These are phyloP conservation scores for Callimorpha dominula DNA, from an alignment of 2,888 invertebrate species.

Conservation along the genomic window DNA sequence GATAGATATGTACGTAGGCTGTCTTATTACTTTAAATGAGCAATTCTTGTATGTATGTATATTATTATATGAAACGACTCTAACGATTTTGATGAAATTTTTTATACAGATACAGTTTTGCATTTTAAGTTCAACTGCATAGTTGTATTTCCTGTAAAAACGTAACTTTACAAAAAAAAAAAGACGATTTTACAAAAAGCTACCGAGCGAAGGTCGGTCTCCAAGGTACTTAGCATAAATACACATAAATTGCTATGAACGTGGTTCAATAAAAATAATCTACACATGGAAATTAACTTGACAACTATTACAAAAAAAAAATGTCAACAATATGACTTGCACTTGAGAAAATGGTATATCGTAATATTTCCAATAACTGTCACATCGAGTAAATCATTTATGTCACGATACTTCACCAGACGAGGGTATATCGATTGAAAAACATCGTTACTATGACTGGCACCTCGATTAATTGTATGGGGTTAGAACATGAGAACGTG, in stretches of 20 bases:
- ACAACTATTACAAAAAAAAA: not conserved
- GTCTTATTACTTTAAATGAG: too few relatives aligned
- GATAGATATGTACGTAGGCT: too few relatives aligned
- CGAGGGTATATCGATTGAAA: not conserved
- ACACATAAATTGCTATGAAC: not conserved
- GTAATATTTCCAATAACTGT: not conserved
- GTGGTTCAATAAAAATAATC: not conserved
- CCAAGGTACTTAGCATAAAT: not conserved
- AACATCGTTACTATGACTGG: slow-evolving; percentile 6
- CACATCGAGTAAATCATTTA: slow-evolving; percentile 1
- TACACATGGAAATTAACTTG: not conserved
- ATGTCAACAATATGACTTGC: not conserved
- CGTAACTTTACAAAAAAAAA: too few relatives aligned
- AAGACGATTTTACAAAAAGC: too few relatives aligned
- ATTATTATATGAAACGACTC: too few relatives aligned
- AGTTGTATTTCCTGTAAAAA: too few relatives aligned
- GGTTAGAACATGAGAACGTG: not conserved
- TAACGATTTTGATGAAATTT: too few relatives aligned
- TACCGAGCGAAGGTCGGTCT: too few relatives aligned
- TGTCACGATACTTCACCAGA: not conserved
- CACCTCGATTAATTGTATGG: slow-evolving; percentile 5
- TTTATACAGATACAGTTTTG: too few relatives aligned
- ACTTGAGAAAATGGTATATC: not conserved
- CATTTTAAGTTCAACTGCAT: too few relatives aligned
- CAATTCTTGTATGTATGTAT: too few relatives aligned